These are phyloP conservation scores for Nipponia nippon DNA, from an alignment of 2,113 vertebrate genomes.

Conservation along the genomic window DNA sequence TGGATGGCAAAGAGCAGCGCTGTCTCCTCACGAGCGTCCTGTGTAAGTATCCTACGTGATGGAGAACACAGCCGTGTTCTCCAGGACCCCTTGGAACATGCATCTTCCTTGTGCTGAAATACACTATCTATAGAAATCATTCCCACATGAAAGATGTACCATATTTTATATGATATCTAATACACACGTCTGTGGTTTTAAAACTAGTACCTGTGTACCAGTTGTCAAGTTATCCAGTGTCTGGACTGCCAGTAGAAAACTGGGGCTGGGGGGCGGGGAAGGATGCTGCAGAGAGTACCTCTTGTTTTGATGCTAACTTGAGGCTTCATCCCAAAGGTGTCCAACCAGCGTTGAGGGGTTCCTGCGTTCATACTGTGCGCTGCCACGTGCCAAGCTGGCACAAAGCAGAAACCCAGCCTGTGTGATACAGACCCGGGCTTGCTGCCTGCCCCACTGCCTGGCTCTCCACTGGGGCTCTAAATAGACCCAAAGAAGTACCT, in stretches of 20 bases:
- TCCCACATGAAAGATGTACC: neutral
- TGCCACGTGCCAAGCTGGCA: neutral
- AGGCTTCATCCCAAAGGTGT: neutral
- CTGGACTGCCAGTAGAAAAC: neutral
- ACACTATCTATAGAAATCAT: neutral
- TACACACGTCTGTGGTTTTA: neutral
- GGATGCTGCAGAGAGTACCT: neutral
- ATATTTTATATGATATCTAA: neutral
- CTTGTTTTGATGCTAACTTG: neutral
- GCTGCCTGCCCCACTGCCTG: neutral
- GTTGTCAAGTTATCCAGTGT: constrained; percentile 1
- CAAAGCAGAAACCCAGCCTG: neutral
- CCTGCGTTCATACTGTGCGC: neutral
- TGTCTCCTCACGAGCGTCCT: neutral
- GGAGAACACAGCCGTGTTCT: neutral
- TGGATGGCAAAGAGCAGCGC: neutral
- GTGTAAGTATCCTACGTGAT: neutral
- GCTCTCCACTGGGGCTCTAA: neutral
- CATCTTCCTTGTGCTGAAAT: neutral
- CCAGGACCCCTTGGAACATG: neutral
- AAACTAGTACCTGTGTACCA: constrained; percentile 8
- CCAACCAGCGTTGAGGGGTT: accelerated
- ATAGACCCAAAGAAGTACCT: neutral
- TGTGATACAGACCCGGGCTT: neutral
- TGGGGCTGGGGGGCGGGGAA: neutral